These are phyloP conservation scores for Lysandra bellargus DNA, from an alignment of 2,888 invertebrate species.

Conservation along the genomic window DNA sequence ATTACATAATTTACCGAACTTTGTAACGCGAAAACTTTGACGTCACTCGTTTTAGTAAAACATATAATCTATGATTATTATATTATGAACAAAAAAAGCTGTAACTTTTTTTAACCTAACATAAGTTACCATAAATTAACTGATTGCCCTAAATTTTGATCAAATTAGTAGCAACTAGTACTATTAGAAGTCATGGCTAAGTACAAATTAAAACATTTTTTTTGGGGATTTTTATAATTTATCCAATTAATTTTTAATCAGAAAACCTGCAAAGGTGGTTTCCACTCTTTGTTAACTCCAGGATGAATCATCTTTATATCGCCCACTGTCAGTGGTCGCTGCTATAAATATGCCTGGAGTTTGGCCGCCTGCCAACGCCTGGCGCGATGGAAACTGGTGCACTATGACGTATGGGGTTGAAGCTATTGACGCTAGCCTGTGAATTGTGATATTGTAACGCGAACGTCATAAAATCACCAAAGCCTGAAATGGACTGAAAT, in stretches of 20 bases:
- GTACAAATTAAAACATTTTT: too few relatives aligned
- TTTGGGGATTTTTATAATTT: too few relatives aligned
- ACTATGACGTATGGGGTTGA: not conserved
- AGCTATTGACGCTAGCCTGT: not conserved
- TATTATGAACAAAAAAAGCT: too few relatives aligned
- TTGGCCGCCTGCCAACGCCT: not conserved
- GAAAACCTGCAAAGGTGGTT: too few relatives aligned
- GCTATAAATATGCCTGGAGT: conserved; percentile 4
- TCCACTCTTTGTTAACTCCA: not conserved
- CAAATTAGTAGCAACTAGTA: too few relatives aligned
- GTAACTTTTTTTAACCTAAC: too few relatives aligned
- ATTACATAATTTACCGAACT: not conserved
- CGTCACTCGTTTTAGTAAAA: not conserved
- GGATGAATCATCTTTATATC: conserved; percentile 1
- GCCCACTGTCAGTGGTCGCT: not conserved
- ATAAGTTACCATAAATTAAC: too few relatives aligned
- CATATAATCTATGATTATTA: not conserved
- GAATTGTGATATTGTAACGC: too few relatives aligned
- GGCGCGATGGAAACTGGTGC: not conserved
- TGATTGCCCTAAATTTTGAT: too few relatives aligned
- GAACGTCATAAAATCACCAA: not conserved
- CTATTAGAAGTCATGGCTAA: too few relatives aligned
- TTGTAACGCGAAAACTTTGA: not conserved
- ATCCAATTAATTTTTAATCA: too few relatives aligned
- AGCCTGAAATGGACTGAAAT: not conserved